Base-by-base conservation (phyloP, 2,888 invertebrate genomes). In the Dendrolimus houi region DNA sequence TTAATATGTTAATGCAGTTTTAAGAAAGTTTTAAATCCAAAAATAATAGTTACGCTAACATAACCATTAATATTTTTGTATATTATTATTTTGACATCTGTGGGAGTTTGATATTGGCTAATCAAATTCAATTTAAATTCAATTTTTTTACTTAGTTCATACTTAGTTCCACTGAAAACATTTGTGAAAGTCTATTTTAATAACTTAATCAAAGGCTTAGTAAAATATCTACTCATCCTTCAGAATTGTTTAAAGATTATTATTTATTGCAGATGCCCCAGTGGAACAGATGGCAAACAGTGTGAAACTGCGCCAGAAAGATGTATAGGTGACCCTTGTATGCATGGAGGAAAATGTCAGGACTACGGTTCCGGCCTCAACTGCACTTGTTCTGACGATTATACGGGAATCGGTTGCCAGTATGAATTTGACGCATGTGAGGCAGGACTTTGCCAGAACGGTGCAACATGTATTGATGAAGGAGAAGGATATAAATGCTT, bases 251-350 rank as follows among this genome's bases (percentile, higher is more conserved):
- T 29, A 29, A 9, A 47, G 12, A 53, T 6, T 56, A 52, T 56
- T 56, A 55, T 55, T 52, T 9, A 41, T 54, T 79, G 56, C 69
- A 95, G 95, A 9, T 98, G 98, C 74, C 97, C 97, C 54, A 97
- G 96, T 63, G 98, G 98, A 69, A 98, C 98, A 0, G 98, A 98
- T 74, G 99, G 98, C 9, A 98, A 98, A 83, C 96, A 98, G 79
- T 99, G 99, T 81, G 98, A 98, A 86, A 97, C 97, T 0, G 98
- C 98, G 0, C 98, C 98, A 3, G 98, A 98, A 84, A 93, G 98
- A 64, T 97, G 97, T 77, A 96, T 97, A 60, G 97, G 97, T 41
- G 95, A 95, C 72, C 97, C 97, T 7, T 99, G 98, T 78, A 98
- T 98, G 96, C 98, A 99, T 73, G 97, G 96, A 54, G 98, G 98